These are phyloP conservation scores for Adela reaumurella DNA, from an alignment of 2,888 invertebrate species.

Conservation along the genomic window DNA sequence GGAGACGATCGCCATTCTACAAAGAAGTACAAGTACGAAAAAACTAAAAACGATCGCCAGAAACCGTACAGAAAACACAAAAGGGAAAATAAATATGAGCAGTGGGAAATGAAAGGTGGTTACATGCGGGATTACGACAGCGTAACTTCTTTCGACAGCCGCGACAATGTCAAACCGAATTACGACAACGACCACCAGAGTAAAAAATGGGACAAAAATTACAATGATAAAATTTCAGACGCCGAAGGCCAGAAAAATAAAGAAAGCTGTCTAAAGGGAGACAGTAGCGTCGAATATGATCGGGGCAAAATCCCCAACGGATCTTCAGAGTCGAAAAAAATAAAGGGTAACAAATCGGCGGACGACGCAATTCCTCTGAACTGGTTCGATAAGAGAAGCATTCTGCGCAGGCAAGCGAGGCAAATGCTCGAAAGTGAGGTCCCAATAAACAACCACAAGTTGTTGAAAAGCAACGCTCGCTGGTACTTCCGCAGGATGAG, in stretches of 20 bases:
- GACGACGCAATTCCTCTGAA: conserved; percentile 4
- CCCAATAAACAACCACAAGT: conserved; percentile 29
- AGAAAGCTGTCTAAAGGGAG: neutral
- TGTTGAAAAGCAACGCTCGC: conserved; percentile 27
- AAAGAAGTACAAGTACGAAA: conserved; percentile 28
- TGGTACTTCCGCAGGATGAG: conserved; percentile 51
- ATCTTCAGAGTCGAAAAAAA: neutral
- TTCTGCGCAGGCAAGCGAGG: conserved; percentile 32
- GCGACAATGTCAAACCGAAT: conserved; percentile 22
- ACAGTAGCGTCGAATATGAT: no score
- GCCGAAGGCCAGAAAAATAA: conserved; percentile 10
- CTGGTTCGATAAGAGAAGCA: conserved; percentile 39
- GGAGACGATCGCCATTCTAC: conserved; percentile 39
- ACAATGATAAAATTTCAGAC: conserved; percentile 19
- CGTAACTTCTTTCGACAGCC: conserved; percentile 4
- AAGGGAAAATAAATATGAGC: conserved; percentile 39
- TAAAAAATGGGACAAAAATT: conserved; percentile 18
- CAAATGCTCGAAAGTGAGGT: conserved; percentile 32
- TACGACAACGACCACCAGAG: conserved; percentile 19
- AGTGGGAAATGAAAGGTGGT: conserved; percentile 45
- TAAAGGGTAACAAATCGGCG: neutral
- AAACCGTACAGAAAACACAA: conserved; percentile 40
- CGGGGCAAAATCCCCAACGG: neutral
- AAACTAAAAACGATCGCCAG: conserved; percentile 33
- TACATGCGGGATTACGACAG: conserved; percentile 40